Evolutionary conservation across 2,888 invertebrate genomes (phyloP).

Genomic region (Penaeus monodon): DNA sequence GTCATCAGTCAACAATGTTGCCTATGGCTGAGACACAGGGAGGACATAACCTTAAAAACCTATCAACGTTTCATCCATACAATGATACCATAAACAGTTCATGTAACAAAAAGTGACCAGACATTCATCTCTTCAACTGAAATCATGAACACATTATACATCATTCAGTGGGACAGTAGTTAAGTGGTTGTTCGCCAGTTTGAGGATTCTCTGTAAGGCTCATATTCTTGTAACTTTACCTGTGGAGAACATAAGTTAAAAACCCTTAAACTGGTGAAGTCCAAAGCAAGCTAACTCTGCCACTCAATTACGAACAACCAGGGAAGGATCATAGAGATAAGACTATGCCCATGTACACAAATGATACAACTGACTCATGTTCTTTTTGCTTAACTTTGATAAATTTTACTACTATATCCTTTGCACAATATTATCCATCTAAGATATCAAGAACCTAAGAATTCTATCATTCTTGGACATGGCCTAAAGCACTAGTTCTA

Average conservation of each 20-base stretch:
- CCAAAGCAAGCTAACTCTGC: constrained; percentile 24
- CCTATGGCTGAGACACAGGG: constrained; percentile 31
- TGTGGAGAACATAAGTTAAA: constrained; percentile 34
- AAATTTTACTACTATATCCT: neutral
- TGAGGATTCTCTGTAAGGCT: constrained; percentile 11
- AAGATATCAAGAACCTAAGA: constrained; percentile 15
- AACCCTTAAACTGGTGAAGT: constrained; percentile 38
- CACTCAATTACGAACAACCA: constrained; percentile 38
- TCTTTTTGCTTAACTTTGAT: neutral
- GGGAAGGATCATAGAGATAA: constrained; percentile 44
- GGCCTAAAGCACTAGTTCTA: constrained; percentile 58
- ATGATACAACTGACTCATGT: constrained; percentile 28
- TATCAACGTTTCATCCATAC: constrained; percentile 55
- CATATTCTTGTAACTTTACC: constrained; percentile 25
- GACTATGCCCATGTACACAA: constrained; percentile 37
- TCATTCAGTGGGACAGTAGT: constrained; percentile 45
- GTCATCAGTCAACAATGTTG: constrained; percentile 35
- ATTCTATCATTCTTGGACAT: constrained; percentile 33
- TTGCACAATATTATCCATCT: neutral
- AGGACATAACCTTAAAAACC: constrained; percentile 55
- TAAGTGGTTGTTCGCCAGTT: constrained; percentile 28
- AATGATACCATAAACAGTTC: constrained; percentile 52
- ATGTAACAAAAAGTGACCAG: constrained; percentile 55
- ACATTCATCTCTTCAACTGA: constrained; percentile 50
- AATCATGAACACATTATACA: constrained; percentile 57